phyloP scores from a whole-genome alignment of 2,113 vertebrate species.

The Leucoraja erinaceus region DNA sequence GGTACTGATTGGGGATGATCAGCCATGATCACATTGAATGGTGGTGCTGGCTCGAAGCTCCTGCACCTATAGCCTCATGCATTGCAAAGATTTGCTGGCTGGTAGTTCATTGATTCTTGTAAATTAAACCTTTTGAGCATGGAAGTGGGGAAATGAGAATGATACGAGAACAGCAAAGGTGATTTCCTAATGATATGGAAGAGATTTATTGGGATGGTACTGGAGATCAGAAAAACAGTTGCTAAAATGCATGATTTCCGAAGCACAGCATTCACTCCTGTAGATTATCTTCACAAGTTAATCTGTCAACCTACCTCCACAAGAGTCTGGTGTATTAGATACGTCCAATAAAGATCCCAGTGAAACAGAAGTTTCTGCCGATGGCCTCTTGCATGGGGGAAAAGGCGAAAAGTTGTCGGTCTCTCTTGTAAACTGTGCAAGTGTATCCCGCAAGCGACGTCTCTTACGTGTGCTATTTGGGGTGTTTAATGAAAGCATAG shows the following conservation, averaged over 20 bases:
- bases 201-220: background rate
- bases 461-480: constrained; percentile 88
- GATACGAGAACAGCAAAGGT: too few species aligned
- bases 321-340: constrained; percentile 87
- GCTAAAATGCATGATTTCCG: too few species aligned
- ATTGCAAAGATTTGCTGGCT: too few species aligned
- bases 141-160: too few species aligned
- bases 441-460: constrained; percentile 79
- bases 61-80: too few species aligned
- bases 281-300: too few species aligned
- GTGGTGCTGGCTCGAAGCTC: too few species aligned
- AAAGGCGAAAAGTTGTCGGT: constrained; percentile 80
- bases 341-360: constrained; percentile 89
- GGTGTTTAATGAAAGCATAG: constrained; percentile 82
- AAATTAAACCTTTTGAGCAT: too few species aligned
- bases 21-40: too few species aligned
- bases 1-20: too few species aligned
- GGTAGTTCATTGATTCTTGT: too few species aligned
- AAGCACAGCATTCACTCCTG: too few species aligned
- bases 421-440: constrained; percentile 85
- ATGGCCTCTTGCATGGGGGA: constrained; percentile 83
- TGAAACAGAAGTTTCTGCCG: constrained; percentile 85
- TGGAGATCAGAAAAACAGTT: background rate
- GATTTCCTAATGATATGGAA: background rate
- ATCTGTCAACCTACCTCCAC: constrained; percentile 61